Evolutionary conservation across 2,113 vertebrate species (phyloP).

Genomic region (Fregetta grallaria): DNA sequence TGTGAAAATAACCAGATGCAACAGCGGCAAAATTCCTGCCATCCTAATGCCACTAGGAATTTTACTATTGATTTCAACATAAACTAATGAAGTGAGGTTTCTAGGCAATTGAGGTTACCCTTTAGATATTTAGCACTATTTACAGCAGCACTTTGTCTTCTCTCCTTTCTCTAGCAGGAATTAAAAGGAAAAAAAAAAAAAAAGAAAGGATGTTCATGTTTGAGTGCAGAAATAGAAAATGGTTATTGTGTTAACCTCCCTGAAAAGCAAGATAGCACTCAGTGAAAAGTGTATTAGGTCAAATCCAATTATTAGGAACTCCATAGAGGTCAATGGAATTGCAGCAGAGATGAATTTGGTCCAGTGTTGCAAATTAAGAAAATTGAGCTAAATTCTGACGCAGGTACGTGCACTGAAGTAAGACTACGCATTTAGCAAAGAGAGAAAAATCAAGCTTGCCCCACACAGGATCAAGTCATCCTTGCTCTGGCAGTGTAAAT

Average conservation of each 20-base stretch:
- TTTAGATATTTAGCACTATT: not conserved
- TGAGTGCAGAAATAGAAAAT: not conserved
- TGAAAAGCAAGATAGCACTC: not conserved
- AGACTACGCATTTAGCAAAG: not conserved
- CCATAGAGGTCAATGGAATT: not conserved
- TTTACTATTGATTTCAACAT: not conserved
- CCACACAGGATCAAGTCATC: not conserved
- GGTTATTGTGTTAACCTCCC: not conserved
- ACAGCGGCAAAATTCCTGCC: not conserved
- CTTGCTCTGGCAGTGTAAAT: not conserved
- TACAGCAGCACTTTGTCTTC: not conserved
- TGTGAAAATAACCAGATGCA: not conserved
- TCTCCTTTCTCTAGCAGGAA: not conserved
- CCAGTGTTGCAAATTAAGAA: not conserved
- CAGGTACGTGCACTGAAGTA: not conserved
- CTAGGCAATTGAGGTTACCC: not conserved
- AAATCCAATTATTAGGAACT: constrained; percentile 26
- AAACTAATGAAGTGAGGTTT: not conserved
- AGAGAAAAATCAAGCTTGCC: not conserved
- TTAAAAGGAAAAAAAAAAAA: not conserved
- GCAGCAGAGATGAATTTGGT: not conserved
- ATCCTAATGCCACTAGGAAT: not conserved
- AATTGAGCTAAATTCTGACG: not conserved
- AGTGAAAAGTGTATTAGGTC: not conserved
- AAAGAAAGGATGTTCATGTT: not conserved